Conservation (phyloP, 2,797 vertebrate species). For the Stomatorhinus walkeri region DNA sequence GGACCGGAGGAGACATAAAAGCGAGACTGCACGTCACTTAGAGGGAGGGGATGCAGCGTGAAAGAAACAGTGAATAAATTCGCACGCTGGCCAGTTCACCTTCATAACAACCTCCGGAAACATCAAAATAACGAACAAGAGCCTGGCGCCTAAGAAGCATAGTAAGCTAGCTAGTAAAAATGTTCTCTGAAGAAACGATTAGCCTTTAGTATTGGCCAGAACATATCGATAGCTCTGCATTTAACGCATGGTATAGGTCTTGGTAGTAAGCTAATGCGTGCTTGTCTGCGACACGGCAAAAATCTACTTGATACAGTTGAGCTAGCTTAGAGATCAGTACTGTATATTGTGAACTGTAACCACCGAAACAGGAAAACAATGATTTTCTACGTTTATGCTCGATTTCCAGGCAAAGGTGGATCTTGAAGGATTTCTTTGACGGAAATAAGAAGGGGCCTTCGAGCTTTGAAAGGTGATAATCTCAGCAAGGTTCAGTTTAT, state of each 20-base stretch:
- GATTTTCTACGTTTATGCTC: not conserved
- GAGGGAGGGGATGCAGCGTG: conserved; percentile 13
- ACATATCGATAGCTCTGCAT: not conserved
- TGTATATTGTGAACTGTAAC: not conserved
- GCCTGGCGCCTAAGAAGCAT: not conserved
- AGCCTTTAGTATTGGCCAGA: not conserved
- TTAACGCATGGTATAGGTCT: not conserved
- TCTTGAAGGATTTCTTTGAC: conserved; percentile 9
- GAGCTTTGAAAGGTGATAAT: not conserved
- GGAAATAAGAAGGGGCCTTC: not conserved
- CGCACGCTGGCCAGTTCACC: conserved; percentile 8
- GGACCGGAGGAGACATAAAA: not conserved
- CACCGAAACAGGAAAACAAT: not conserved
- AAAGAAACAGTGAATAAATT: conserved; percentile 13
- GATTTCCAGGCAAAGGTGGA: conserved; percentile 11
- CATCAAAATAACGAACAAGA: not conserved
- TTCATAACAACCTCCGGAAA: conserved; percentile 19
- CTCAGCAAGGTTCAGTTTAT: not conserved
- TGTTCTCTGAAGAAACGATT: not conserved
- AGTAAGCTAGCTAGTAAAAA: not conserved
- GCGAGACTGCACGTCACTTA: conserved; percentile 22
- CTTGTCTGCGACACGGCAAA: not conserved
- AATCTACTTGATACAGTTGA: not conserved
- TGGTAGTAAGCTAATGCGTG: not conserved
- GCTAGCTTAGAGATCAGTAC: not conserved